Conservation (phyloP, 2,113 vertebrate species). For the Epinephelus lanceolatus region DNA sequence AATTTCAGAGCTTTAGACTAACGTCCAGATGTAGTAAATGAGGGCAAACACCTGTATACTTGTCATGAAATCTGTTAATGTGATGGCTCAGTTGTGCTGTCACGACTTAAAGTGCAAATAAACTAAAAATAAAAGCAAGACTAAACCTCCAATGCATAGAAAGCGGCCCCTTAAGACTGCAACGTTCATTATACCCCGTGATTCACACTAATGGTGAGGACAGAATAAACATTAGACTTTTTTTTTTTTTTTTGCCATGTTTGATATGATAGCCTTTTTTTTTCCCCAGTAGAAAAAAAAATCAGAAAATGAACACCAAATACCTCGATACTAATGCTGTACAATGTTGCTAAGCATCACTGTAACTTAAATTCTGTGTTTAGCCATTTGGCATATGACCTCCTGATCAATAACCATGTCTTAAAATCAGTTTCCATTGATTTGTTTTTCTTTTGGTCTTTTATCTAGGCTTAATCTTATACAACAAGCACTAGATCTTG, state of each 20-base stretch:
- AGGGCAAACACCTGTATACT: background rate
- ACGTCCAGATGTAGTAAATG: constrained; percentile 1
- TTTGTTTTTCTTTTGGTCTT: background rate
- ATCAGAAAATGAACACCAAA: no score
- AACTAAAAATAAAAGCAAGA: background rate
- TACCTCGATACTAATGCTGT: no score
- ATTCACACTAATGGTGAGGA: background rate
- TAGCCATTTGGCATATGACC: background rate
- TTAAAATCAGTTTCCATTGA: background rate
- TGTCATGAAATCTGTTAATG: constrained; percentile 1
- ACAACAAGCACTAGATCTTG: background rate
- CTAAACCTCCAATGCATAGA: background rate
- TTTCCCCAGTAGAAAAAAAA: no score
- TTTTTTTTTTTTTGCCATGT: background rate
- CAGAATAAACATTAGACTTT: background rate
- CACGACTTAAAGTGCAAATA: background rate
- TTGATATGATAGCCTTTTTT: no score
- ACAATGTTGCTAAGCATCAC: no score
- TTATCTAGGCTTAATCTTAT: background rate
- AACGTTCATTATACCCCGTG: background rate
- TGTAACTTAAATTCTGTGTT: background rate
- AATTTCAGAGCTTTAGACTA: constrained; percentile 6
- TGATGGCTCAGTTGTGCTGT: background rate
- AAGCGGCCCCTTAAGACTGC: background rate
- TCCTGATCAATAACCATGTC: background rate